Evolutionary conservation across 2,888 invertebrate species (phyloP).

Genomic region (Microctonus hyperodae): DNA sequence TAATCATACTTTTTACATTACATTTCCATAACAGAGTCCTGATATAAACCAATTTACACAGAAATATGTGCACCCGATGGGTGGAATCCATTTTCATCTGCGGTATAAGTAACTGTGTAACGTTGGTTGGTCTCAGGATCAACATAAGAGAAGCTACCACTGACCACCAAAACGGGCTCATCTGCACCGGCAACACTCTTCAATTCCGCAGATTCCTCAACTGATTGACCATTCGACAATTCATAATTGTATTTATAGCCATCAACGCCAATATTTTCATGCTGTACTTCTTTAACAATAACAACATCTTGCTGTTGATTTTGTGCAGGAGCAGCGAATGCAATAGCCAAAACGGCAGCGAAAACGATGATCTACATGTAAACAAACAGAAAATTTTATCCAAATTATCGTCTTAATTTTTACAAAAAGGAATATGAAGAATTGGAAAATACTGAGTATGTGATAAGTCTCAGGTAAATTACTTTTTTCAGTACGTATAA

Average conservation of each 20-base stretch:
- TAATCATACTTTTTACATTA: no score
- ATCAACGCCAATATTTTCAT: slow-evolving; percentile 52
- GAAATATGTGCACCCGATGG: slow-evolving; percentile 47
- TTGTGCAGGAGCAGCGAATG: slow-evolving; percentile 44
- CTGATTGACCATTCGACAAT: slow-evolving; percentile 46
- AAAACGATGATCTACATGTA: slow-evolving; percentile 45
- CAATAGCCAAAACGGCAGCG: slow-evolving; percentile 47
- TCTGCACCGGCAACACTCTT: slow-evolving; percentile 41
- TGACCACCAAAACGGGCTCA: slow-evolving; percentile 41
- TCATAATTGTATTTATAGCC: slow-evolving; percentile 49
- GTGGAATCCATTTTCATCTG: slow-evolving; percentile 35
- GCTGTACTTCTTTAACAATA: slow-evolving; percentile 46
- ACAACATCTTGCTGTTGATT: slow-evolving; percentile 29
- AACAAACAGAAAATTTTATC: slow-evolving; percentile 19
- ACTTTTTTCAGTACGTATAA: no score
- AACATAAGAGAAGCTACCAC: slow-evolving; percentile 50
- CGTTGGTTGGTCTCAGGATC: slow-evolving; percentile 44
- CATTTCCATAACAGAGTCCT: no score
- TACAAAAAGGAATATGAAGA: background rate
- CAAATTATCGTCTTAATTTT: no score
- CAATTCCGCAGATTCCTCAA: slow-evolving; percentile 47
- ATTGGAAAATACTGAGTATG: background rate
- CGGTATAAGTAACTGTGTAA: slow-evolving; percentile 48
- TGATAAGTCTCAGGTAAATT: background rate
- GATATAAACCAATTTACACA: slow-evolving; percentile 26